phyloP scores from a whole-genome alignment of 2,888 invertebrate genomes.

The Hoplodrina blanda region DNA sequence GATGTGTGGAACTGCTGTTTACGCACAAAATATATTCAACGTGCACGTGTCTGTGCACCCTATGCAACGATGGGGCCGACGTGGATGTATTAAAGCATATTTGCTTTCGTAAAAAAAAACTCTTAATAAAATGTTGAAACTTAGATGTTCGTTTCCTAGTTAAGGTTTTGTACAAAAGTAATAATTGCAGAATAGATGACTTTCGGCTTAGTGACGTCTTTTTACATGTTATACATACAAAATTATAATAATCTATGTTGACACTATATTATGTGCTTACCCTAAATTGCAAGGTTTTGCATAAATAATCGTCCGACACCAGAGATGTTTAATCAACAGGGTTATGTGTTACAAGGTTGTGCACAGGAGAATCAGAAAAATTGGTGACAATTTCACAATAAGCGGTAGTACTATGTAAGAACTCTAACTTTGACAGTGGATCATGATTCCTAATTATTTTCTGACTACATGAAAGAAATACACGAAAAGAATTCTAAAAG shows the following conservation, averaged over 20 bases:
- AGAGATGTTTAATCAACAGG: constrained; percentile 1
- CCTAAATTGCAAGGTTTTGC: background rate
- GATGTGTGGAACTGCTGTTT: no score
- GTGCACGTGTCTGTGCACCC: no score
- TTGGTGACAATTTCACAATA: constrained; percentile 1
- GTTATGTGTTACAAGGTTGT: background rate
- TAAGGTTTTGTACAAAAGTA: background rate
- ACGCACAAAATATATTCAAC: no score
- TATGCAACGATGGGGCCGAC: no score
- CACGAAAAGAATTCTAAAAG: constrained; percentile 11
- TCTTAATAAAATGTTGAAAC: no score
- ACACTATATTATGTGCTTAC: background rate
- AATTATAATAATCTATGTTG: background rate
- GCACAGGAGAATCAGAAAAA: constrained; percentile 7
- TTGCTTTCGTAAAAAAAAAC: no score
- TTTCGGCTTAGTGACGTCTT: background rate
- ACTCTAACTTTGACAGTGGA: background rate
- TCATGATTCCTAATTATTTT: constrained; percentile 7
- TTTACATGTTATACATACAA: background rate
- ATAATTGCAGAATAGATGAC: background rate
- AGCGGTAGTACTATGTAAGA: constrained; percentile 15
- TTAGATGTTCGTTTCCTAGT: background rate
- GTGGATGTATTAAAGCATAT: no score
- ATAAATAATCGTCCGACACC: background rate
- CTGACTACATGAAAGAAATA: constrained; percentile 3